Base-by-base conservation (phyloP, 2,888 invertebrate genomes). In the Polia nebulosa region DNA sequence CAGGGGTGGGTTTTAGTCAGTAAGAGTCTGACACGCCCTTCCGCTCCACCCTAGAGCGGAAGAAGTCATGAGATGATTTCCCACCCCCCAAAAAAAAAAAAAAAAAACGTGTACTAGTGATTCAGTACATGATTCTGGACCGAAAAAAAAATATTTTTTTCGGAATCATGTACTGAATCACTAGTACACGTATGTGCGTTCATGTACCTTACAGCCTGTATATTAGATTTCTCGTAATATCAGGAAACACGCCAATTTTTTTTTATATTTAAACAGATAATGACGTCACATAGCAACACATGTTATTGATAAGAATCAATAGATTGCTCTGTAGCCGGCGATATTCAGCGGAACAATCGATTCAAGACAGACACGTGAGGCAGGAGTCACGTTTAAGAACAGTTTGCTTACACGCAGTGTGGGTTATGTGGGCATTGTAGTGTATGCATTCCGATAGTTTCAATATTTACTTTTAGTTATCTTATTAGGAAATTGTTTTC, bases 271-370 rank as follows among this genome's bases (percentile, higher is more conserved):
- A 44, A 29, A 32, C 11, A 22, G 27, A 45, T 25, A 25, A 25
- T 22, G 11, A 36, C 41, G 22, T 36, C 71, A 39, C 15, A 68
- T 45, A 41, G 7, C 34, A 52, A 74, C 22, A 47, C 39, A 22
- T 58, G 55, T 39, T 49, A 52, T 45, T 17, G 47, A 57, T 64
- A 71, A 47, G 13, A 65, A 71, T 39, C 51, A 53, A 72, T 32
- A 41, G 34, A 65, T 57, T 47, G 44, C 11, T 55, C 34, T 44
- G 67, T 45, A 72, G 58, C 27, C 22, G 45, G 34, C 41, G 15
- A 47, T 36, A 61, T 45, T 55, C 39, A 59, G 17, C 58, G 55
- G 34, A 68, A 68, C 61, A 73, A 78, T 73, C 52, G 51, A 59
- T 56, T 73, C 15, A 11, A 27, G 34, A 52, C n/a, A 25, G 6